Conservation (phyloP, 2,113 vertebrate genomes). For the Apodemus sylvaticus region DNA sequence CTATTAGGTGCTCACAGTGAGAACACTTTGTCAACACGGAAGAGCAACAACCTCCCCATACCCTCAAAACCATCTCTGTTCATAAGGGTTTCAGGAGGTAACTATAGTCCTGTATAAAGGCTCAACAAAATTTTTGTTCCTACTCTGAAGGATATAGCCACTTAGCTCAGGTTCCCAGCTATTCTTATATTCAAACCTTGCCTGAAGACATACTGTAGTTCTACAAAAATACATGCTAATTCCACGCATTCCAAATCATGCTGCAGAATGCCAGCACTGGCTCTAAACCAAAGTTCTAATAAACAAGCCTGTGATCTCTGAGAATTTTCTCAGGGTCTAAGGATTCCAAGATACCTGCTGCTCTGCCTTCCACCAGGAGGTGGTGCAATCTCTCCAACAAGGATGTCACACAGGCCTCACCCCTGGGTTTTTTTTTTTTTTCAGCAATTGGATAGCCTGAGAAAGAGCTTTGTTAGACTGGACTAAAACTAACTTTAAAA, state of each 20-base stretch:
- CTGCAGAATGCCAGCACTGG: not conserved
- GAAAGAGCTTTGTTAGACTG: slow-evolving; percentile 43
- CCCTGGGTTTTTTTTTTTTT: not conserved
- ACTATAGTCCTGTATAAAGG: not conserved
- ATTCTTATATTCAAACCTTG: not conserved
- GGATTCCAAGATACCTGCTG: not conserved
- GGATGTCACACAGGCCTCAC: not conserved
- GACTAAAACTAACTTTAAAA: slow-evolving; percentile 26
- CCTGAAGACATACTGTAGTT: not conserved
- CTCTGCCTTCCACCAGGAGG: slow-evolving; percentile 50
- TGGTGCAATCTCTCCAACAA: slow-evolving; percentile 37
- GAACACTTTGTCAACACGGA: not conserved
- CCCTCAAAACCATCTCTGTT: not conserved
- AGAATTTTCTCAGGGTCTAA: not conserved
- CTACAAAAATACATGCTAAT: slow-evolving; percentile 17
- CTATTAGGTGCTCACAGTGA: not conserved
- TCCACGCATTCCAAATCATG: not conserved
- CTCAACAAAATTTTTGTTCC: not conserved
- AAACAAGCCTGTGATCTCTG: not conserved
- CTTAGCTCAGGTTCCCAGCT: not conserved
- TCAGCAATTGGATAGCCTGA: not conserved
- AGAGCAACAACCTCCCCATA: not conserved
- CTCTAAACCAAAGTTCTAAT: slow-evolving; percentile 14
- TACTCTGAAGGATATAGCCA: not conserved
- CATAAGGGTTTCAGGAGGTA: not conserved